Conservation (phyloP, 2,888 invertebrate genomes). For the Hesperia comma region DNA sequence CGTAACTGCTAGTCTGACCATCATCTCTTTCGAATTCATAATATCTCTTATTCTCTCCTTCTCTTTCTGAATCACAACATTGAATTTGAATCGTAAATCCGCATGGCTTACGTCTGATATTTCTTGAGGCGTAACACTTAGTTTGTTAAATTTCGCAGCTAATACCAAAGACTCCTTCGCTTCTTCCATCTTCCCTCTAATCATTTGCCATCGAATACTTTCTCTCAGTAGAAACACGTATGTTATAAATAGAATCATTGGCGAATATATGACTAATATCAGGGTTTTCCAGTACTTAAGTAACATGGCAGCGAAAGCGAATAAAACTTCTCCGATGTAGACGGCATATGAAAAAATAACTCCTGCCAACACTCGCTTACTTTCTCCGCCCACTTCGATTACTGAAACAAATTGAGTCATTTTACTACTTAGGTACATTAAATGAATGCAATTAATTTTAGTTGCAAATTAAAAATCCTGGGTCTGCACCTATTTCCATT, state of each 20-base stretch:
- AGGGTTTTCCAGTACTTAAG: conserved; percentile 67
- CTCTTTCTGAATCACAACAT: conserved; percentile 60
- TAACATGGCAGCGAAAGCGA: conserved; percentile 65
- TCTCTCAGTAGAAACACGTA: conserved; percentile 61
- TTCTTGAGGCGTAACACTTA: conserved; percentile 55
- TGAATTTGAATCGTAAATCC: conserved; percentile 58
- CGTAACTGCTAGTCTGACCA: conserved; percentile 60
- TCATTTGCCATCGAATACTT: conserved; percentile 69
- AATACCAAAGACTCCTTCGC: conserved; percentile 61
- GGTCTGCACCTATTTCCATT: no score
- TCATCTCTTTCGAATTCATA: conserved; percentile 63
- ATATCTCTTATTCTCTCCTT: conserved; percentile 63
- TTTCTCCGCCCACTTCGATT: conserved; percentile 69
- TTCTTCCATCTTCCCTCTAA: conserved; percentile 60
- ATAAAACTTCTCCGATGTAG: conserved; percentile 66
- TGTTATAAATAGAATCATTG: conserved; percentile 57
- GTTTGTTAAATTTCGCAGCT: conserved; percentile 59
- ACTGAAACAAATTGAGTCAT: conserved; percentile 56
- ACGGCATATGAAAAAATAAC: conserved; percentile 68
- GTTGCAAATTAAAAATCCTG: no score
- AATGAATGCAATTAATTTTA: no score
- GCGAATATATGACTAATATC: conserved; percentile 60
- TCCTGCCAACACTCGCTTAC: conserved; percentile 66
- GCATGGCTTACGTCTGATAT: conserved; percentile 58
- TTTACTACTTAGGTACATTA: no score